Evolutionary conservation across 2,797 vertebrate genomes (phyloP).

Genomic region (Cuculus canorus): DNA sequence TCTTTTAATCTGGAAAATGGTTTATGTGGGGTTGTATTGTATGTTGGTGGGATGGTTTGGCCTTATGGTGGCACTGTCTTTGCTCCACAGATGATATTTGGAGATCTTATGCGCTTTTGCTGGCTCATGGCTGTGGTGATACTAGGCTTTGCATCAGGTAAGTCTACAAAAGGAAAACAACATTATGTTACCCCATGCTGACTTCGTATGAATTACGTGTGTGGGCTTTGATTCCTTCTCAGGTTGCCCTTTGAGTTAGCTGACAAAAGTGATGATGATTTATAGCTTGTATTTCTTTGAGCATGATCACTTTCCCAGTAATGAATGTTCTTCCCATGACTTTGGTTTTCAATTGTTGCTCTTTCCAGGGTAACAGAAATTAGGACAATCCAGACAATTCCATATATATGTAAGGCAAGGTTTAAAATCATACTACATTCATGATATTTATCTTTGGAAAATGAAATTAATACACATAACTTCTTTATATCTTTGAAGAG

Average conservation of each 20-base stretch:
- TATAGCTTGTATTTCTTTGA: not conserved
- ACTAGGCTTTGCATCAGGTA: constrained; percentile 92
- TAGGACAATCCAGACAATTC: not conserved
- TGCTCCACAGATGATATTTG: constrained; percentile 90
- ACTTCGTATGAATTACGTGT: not conserved
- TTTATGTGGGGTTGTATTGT: not conserved
- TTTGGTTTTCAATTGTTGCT: not conserved
- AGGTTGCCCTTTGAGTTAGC: not conserved
- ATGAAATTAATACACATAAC: not conserved
- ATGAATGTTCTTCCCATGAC: not conserved
- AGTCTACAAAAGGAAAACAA: constrained; percentile 8
- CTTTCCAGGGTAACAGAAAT: not conserved
- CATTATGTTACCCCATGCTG: not conserved
- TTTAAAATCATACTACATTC: not conserved
- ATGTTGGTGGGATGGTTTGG: not conserved
- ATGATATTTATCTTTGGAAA: not conserved
- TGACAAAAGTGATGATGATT: not conserved
- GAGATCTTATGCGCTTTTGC: constrained; percentile 93
- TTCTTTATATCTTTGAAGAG: not conserved
- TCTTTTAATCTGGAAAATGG: not conserved
- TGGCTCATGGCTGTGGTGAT: constrained; percentile 93
- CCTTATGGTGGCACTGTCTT: not conserved
- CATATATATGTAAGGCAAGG: not conserved
- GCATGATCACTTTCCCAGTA: not conserved
- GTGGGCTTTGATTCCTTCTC: not conserved